Evolutionary conservation across 53 echinoderm and acorn worm genomes (phyloP).

Genomic region (Arbacia lixula): DNA sequence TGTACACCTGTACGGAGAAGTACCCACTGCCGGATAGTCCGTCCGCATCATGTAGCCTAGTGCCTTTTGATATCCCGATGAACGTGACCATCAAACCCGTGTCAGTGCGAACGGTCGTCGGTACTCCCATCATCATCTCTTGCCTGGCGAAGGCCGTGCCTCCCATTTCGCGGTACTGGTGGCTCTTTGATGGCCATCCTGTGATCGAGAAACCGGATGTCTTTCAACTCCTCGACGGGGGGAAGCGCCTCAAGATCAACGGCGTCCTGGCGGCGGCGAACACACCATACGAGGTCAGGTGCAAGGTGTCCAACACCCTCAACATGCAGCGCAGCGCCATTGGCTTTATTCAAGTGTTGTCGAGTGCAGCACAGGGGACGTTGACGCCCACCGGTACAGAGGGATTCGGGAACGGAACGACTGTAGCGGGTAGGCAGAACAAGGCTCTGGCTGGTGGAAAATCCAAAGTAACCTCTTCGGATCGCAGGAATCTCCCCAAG

Average conservation of each 20-base stretch:
- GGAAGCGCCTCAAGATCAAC: slow-evolving; percentile 66
- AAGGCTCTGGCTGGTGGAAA: not conserved
- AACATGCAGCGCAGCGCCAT: slow-evolving; percentile 53
- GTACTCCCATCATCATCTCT: slow-evolving; percentile 50
- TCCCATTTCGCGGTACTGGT: slow-evolving; percentile 65
- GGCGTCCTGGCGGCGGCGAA: slow-evolving; percentile 18
- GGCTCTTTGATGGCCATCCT: slow-evolving; percentile 84
- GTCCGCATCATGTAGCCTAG: slow-evolving; percentile 65
- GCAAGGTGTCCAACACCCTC: slow-evolving; percentile 34
- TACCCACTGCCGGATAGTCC: slow-evolving; percentile 71
- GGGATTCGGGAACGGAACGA: slow-evolving; percentile 1
- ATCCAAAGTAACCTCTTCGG: slow-evolving; percentile 16
- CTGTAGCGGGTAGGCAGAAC: not conserved
- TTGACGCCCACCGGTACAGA: not conserved
- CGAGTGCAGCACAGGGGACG: not conserved
- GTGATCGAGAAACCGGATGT: slow-evolving; percentile 72
- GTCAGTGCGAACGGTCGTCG: slow-evolving; percentile 52
- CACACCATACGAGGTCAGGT: slow-evolving; percentile 27
- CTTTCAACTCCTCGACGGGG: slow-evolving; percentile 61
- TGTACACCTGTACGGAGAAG: slow-evolving; percentile 76
- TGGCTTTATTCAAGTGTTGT: slow-evolving; percentile 4
- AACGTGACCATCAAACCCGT: slow-evolving; percentile 68
- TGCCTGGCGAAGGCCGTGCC: slow-evolving; percentile 76
- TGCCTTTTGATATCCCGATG: slow-evolving; percentile 82
- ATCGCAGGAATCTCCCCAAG: slow-evolving; percentile 15